Conservation (phyloP, 2,888 invertebrate genomes). For the Eristalis intricaria region DNA sequence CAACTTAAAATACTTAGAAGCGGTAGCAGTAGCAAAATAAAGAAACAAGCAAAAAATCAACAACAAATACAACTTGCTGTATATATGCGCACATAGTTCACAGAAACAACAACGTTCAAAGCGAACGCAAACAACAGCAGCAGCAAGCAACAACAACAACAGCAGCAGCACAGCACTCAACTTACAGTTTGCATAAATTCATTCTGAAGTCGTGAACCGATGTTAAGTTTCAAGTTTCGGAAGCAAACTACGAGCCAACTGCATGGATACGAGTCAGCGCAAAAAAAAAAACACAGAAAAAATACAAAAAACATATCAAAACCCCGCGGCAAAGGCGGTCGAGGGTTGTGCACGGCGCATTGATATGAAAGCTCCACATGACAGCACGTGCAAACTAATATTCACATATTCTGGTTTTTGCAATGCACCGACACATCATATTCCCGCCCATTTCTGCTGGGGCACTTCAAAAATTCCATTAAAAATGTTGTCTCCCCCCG, state of each 20-base stretch:
- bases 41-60: not conserved
- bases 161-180: not conserved
- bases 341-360: not conserved
- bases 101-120: not conserved
- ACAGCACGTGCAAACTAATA: not conserved
- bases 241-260: not conserved
- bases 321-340: not conserved
- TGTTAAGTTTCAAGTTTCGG: conserved; percentile 21
- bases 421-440: not conserved
- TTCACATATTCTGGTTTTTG: not conserved
- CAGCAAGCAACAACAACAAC: not conserved
- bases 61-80: not conserved
- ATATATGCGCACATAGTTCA: not conserved
- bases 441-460: conserved; percentile 22
- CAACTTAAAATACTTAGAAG: not conserved
- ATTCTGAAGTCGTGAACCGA: conserved; percentile 21
- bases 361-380: not conserved
- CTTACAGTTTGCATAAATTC: conserved; percentile 6
- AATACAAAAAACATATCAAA: not conserved
- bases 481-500: not conserved
- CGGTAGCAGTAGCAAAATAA: too few species aligned
- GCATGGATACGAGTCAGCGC: not conserved
- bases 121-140: not conserved
- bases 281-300: too few species aligned
- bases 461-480: conserved; percentile 46